Base-by-base conservation (phyloP, 2,888 invertebrate species). In the Vannuccia rotundouncinata region DNA sequence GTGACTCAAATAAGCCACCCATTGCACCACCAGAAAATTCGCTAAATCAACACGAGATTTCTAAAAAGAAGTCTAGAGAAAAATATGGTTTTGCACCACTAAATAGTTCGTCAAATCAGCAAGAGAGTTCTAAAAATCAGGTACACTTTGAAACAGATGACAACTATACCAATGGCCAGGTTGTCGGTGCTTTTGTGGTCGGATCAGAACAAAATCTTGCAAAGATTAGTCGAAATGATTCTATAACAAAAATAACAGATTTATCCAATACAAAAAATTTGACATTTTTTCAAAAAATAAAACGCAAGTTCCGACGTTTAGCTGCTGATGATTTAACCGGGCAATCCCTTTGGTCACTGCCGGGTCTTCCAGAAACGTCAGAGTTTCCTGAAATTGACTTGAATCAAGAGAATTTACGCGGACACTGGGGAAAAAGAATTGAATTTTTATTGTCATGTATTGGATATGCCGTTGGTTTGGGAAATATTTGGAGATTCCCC, bases 381-480 rank as follows among this genome's bases (percentile, higher is more conserved):
- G 45, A 45, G 5, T 45, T 13, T 45, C 45, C 45, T 17, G 45
- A 45, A 13, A 45, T 45, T 45, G 45, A 45, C 17, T 45, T 45
- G 45, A 28, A 75, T 30, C n/a, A 75, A 22, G 31, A 75, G 29
- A 30, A 75, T 10, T 2, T 13, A 29, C 75, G 75, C 1, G 75
- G 75, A 27, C 29, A 75, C 28, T 75, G 75, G 75, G 27, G 22
- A 22, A 30, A 30, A 28, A 22, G 31, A 30, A 29, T 75, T 22
- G 75, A 75, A 28, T 75, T 75, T 30, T 30, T 75, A 28, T 30
- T 75, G 28, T 75, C 75, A 22, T 75, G 75, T 28, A 75, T 75
- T 30, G 75, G 75, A 28, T 75, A 75, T 30, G 75, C 75, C 0
- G 75, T 75, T 1, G 75, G 75, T 30, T 28, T 75, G 1, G 75